Evolutionary conservation across 1,140 invertebrate genomes (phyloP), one percentile per base, ranked within the genome.

Genomic region (Telenomus remus): DNA sequence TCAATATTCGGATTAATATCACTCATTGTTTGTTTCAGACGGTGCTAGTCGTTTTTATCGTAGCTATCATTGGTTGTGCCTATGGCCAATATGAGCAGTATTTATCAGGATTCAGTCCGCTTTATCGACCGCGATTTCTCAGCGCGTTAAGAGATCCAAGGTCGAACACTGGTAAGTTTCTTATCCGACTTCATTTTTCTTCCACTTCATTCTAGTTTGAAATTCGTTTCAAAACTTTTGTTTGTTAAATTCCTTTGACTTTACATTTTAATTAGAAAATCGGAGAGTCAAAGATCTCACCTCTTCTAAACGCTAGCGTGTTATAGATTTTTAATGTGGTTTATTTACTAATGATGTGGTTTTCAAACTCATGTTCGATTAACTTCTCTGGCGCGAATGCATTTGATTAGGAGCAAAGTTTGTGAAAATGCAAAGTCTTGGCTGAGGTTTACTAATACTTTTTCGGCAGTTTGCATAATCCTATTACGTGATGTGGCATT

Each of bases 21-120:
- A 27, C 42, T n/a, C 3, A 5, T 60, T 51, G 60, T 44, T 66
- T 48, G 53, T 8, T 83, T 15, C 79, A 87, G 87, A 74, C 81
- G 48, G 64, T 76, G 56, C 68, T 87, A 80, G 69, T 86, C 71
- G 72, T 50, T 33, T 75, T 82, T 33, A 65, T 84, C 14, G 48
- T 84, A 50, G 79, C 76, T 49, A 61, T 86, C 12, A 50, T 85
- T 50, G 63, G 71, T 12, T 59, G 76, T 51, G 75, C 66, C 8
- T 69, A 81, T 19, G 82, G 82, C 4, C 86, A 87, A 64, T 87
- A 86, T 51, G 82, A 79, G 42, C 82, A 86, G 44, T 64, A 87
- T 10, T 82, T 85, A 64, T 64, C 84, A n/a, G 85, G 85, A 68
- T 87, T 87, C 60, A 82, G 79, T 13, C 79, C 83, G 1, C 84